Percentiles rank a stretch among this genome's conserved stretches.
phyloP scores from a whole-genome alignment of 2,888 invertebrate genomes.

The Nymphalis c-album region DNA sequence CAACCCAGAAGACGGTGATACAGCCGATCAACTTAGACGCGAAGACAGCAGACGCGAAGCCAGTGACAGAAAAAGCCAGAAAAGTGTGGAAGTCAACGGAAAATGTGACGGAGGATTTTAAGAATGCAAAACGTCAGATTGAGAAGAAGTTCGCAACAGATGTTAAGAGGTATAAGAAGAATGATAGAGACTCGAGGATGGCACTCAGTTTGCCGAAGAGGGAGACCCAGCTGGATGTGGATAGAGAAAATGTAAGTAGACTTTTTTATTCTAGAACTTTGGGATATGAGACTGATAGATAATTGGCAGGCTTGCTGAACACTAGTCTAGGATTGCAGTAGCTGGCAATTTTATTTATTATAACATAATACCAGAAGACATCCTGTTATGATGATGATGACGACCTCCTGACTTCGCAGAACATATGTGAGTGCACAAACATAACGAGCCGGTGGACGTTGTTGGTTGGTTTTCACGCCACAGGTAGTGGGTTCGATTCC shows the following conservation, averaged over 20 bases:
- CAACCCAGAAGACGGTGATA: slow-evolving; percentile 34
- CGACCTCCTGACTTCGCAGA: no score
- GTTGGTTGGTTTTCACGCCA: no score
- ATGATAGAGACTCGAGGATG: slow-evolving; percentile 36
- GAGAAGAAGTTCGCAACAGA: slow-evolving; percentile 58
- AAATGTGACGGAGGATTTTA: slow-evolving; percentile 46
- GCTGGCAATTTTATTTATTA: no score
- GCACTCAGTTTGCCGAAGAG: slow-evolving; percentile 54
- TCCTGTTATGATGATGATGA: no score
- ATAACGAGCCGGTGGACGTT: no score
- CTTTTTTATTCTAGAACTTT: not conserved
- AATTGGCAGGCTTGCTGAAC: no score
- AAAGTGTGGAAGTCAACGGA: slow-evolving; percentile 50
- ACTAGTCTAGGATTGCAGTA: no score
- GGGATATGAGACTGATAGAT: no score
- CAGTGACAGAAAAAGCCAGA: slow-evolving; percentile 26
- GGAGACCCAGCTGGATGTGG: slow-evolving; percentile 62
- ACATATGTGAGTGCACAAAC: no score
- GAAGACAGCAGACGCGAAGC: slow-evolving; percentile 40
- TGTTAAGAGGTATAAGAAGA: slow-evolving; percentile 48
- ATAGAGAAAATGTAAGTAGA: slow-evolving; percentile 72
- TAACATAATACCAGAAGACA: no score
- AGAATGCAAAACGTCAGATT: slow-evolving; percentile 40
- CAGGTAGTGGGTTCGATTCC: no score
- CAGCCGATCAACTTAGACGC: slow-evolving; percentile 10